Base-by-base conservation (phyloP, 1,140 invertebrate genomes). In the Apis dorsata region DNA sequence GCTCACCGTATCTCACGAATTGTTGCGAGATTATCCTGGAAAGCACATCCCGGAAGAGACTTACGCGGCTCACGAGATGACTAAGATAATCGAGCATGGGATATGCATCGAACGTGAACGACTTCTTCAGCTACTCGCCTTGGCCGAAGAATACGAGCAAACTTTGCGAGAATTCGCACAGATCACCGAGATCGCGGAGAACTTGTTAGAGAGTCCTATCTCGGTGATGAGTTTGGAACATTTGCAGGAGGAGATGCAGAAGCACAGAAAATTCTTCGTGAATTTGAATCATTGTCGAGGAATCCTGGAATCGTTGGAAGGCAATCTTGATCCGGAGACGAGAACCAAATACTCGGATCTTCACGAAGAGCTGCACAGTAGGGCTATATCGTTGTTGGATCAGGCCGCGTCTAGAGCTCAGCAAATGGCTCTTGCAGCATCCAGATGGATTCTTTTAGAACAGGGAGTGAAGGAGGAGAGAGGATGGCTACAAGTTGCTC, bases 201-300 rank as follows among this genome's bases (percentile, higher is more conserved):
- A 96, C 69, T 91, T 98, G 51, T 93, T 98, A 7, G 96, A 97
- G 66, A 96, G 95, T 87, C 96, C 96, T 24, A 96, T 98, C 53
- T 95, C 95, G 3, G 97, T 97, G 1, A 95, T 94, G 62, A 96
- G 96, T 86, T 93, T 97, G 76, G 95, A 96, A 87, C 96, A 97
- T 88, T 92, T 98, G 15, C 96, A 97, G 88, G 97, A 98, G 89
- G 97, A 98, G 94, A 97, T 98, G 93, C 97, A 98, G 86, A 98
- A 97, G 90, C 97, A 98, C 90, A 95, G 97, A 65, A 97, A 97
- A 90, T 98, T 98, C 93, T 98, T 98, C 90, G 96, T 97, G 0
- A 98, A 97, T 88, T 92, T 98, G 15, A 98, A 97, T 88, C 97
- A 98, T 81, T 98, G 97, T 88, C 95, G 96, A 88, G 96, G 96